A percentile compares a stretch with the other conserved stretches of the same genome.
These are phyloP conservation scores for Lasioglossum zephyrum DNA, from an alignment of 2,888 invertebrate species.

Conservation along the genomic window DNA sequence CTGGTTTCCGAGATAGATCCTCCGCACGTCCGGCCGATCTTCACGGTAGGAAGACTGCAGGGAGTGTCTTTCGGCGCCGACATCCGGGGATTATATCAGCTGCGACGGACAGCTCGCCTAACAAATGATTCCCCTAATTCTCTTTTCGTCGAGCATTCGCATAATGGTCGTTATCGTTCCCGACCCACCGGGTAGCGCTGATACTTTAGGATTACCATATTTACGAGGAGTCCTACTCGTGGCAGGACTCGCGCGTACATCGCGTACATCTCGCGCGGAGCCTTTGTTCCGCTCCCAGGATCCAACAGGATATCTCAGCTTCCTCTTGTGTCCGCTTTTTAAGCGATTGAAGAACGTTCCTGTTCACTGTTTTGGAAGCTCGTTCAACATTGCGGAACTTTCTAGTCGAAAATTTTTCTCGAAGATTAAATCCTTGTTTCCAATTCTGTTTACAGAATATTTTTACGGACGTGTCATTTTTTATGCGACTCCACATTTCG, in stretches of 20 bases:
- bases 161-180: constrained; percentile 81
- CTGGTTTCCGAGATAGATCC: constrained; percentile 53
- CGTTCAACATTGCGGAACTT: background rate
- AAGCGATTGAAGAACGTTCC: background rate
- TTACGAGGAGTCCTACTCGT: constrained; percentile 73
- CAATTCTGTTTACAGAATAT: background rate
- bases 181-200: constrained; percentile 78
- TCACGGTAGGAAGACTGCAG: constrained; percentile 44
- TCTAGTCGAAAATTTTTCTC: background rate
- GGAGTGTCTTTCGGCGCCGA: constrained; percentile 62
- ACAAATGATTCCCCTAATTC: constrained; percentile 83
- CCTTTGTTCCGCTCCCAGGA: constrained; percentile 19
- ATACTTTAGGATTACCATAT: constrained; percentile 82
- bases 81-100: constrained; percentile 79
- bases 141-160: constrained; percentile 81
- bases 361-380: background rate
- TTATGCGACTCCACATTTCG: background rate
- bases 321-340: constrained; percentile 2
- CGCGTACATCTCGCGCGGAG: constrained; percentile 17
- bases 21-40: constrained; percentile 29
- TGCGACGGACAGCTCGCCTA: constrained; percentile 83
- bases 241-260: constrained; percentile 28
- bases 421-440: background rate
- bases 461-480: background rate
- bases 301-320: constrained; percentile 2